phyloP scores from a whole-genome alignment of 2,797 vertebrate species.

The Streptopelia turtur region DNA sequence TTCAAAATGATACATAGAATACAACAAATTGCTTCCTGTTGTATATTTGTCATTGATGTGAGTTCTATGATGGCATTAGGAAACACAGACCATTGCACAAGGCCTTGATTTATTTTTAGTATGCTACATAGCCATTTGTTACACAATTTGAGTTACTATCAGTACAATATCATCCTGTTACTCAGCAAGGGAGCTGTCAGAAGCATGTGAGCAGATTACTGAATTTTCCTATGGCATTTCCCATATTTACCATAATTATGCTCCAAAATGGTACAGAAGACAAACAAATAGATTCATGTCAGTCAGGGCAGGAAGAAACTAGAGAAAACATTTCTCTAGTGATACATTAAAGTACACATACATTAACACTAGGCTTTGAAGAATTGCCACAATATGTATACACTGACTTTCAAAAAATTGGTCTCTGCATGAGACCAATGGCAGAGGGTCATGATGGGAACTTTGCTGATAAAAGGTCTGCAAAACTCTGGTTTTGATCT shows the following conservation, averaged over 20 bases:
- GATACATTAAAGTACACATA: background rate
- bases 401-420: background rate
- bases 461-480: background rate
- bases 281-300: background rate
- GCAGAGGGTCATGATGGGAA: background rate
- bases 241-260: background rate
- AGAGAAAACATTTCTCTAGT: background rate
- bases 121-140: background rate
- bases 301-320: background rate
- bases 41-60: background rate
- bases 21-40: background rate
- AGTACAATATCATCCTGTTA: background rate
- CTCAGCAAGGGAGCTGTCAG: conserved; percentile 1
- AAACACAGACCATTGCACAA: background rate
- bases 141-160: background rate
- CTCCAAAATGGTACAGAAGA: background rate
- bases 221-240: background rate
- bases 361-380: background rate
- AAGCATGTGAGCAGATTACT: background rate
- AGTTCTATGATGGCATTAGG: background rate
- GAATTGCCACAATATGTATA: background rate
- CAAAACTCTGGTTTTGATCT: background rate
- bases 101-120: background rate
- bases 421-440: background rate
- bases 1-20: background rate